A percentile compares a stretch with the other conserved stretches of the same genome.
Conservation (phyloP, 2,113 vertebrate species). For the Eulacestoma nigropectus region DNA sequence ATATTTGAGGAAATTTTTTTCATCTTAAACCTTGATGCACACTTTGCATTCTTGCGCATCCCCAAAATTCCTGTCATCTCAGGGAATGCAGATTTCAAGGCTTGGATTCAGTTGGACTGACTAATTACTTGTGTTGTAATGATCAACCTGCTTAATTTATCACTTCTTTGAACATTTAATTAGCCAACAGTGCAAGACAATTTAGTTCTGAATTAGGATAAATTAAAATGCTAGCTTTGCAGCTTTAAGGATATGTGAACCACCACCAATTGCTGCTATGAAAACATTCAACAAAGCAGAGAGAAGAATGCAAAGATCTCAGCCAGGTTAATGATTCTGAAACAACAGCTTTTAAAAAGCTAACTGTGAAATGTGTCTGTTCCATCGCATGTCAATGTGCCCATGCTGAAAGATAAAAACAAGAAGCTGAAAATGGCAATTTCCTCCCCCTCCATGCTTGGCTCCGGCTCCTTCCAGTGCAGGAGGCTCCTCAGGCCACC, state of each 20-base stretch:
- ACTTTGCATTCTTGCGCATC: not conserved
- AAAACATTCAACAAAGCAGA: slow-evolving; percentile 54
- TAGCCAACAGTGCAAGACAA: slow-evolving; percentile 80
- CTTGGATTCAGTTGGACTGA: slow-evolving; percentile 66
- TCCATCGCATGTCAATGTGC: slow-evolving; percentile 7
- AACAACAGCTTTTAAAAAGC: slow-evolving; percentile 7
- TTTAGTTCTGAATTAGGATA: slow-evolving; percentile 80
- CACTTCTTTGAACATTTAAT: slow-evolving; percentile 87
- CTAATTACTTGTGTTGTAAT: slow-evolving; percentile 80
- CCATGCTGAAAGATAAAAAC: not conserved
- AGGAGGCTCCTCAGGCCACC: not conserved
- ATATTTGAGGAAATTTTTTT: not conserved
- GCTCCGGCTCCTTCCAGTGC: not conserved
- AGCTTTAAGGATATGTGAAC: slow-evolving; percentile 68
- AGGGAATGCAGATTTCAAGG: slow-evolving; percentile 4
- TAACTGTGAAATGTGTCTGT: not conserved
- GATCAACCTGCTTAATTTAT: slow-evolving; percentile 83
- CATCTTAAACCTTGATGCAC: not conserved
- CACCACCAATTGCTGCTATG: slow-evolving; percentile 47
- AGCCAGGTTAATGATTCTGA: slow-evolving; percentile 38
- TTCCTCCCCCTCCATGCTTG: not conserved
- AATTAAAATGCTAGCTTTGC: slow-evolving; percentile 77
- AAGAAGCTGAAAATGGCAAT: not conserved
- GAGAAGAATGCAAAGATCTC: slow-evolving; percentile 20
- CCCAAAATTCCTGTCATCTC: slow-evolving; percentile 10